Percentiles rank a stretch among this genome's conserved stretches.
These are phyloP conservation scores for Drosophila affinis DNA, from an alignment of 2,888 invertebrate species.

Conservation along the genomic window DNA sequence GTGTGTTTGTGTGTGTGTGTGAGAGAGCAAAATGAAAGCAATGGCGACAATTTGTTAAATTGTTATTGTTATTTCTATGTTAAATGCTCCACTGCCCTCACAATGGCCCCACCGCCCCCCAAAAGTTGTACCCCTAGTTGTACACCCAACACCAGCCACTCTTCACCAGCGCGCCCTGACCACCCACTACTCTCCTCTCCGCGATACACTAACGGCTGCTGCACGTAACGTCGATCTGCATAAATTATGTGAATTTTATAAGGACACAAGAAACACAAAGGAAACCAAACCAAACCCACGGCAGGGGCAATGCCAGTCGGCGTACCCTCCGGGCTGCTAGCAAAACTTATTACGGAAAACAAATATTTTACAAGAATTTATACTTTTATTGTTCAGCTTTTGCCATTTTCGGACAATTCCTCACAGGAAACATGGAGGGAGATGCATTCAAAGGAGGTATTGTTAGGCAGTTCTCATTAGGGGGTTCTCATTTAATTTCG, in stretches of 20 bases:
- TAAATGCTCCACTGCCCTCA: slow-evolving; percentile 76
- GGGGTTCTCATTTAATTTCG: slow-evolving; percentile 4
- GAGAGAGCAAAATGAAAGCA: slow-evolving; percentile 19
- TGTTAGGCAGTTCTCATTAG: slow-evolving; percentile 23
- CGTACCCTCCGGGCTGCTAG: slow-evolving; percentile 49
- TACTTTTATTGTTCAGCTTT: slow-evolving; percentile 47
- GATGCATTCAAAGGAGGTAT: slow-evolving; percentile 12
- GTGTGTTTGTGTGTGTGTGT: background rate
- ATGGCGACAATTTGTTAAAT: slow-evolving; percentile 79
- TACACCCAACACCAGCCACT: background rate
- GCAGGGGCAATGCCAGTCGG: slow-evolving; percentile 20
- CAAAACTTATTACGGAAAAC: slow-evolving; percentile 70
- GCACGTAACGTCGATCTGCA: slow-evolving; percentile 77
- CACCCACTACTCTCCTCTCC: slow-evolving; percentile 11
- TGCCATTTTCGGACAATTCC: slow-evolving; percentile 14
- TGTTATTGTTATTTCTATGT: slow-evolving; percentile 80
- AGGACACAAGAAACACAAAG: slow-evolving; percentile 61
- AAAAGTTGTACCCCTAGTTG: background rate
- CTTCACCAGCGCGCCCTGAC: background rate
- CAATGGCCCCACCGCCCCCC: slow-evolving; percentile 45
- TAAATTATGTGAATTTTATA: slow-evolving; percentile 76
- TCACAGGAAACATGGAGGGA: background rate
- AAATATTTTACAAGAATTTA: slow-evolving; percentile 68
- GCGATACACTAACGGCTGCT: slow-evolving; percentile 50
- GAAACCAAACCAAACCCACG: slow-evolving; percentile 29